Base-by-base conservation (phyloP, 2,113 vertebrate genomes). In the Henicopernis longicauda region DNA sequence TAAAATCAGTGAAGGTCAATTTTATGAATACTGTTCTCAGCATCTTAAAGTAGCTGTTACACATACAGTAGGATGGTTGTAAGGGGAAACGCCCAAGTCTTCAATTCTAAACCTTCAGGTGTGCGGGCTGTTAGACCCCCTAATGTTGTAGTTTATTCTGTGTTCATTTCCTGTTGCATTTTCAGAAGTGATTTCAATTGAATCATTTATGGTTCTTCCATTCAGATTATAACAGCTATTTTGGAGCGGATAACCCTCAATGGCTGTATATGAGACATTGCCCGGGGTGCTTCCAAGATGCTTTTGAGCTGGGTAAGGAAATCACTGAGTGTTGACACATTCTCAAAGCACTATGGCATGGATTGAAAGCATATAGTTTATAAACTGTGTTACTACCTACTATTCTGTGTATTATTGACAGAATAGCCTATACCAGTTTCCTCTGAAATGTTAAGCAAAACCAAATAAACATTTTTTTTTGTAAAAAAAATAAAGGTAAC, bases 221-320 rank as follows among this genome's bases (percentile, higher is more conserved):
- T 97, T 97, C 94, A 96, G 96, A 96, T 96, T 95, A 80, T 96
- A 97, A 93, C 49, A 97, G 92, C 92, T 94, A 95, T 97, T 97
- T 97, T 96, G 94, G 92, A 97, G 95, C 82, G 91, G 90, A 97
- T 91, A 96, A 97, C 95, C 91, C 93, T 97, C 97, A 95, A 95
- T 97, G 95, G 92, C 96, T 96, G 93, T 96, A 96, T 94, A 82
- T 91, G 92, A 97, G 78, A 96, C 90, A 97, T 97, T 97, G 96
- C 84, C 95, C 90, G 71, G 65, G 93, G 93, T 96, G 92, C 94
- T 94, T 97, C 97, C 96, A 91, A 95, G 96, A 96, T 94, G 78
- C 97, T 97, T 97, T 97, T 95, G 96, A 97, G 94, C 86, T 97
- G 93, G 94, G 95, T 97, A 97, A 97, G 96, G 96, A 95, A 92